Base-by-base conservation (phyloP, 2,113 vertebrate genomes). In the Colius striatus region DNA sequence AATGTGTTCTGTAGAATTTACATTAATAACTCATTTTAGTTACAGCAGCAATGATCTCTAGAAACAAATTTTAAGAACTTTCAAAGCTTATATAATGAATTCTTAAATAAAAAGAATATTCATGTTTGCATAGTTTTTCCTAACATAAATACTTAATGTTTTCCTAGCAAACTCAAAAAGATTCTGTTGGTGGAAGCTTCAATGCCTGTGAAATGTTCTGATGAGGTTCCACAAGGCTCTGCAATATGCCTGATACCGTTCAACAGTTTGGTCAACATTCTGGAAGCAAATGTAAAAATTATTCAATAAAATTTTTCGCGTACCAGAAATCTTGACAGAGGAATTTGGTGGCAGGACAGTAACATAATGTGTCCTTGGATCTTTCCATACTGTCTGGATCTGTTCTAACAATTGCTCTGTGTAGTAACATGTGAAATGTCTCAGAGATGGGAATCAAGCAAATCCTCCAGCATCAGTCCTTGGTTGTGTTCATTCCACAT, bases 41-140 rank as follows among this genome's bases (percentile, higher is more conserved):
- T 89, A 82, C 45, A 90, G 75, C 60, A 92, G 77, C 70, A 94
- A 96, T 73, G 16, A 91, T 84, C 93, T 93, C 36, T 86, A 36
- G 90, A 88, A 91, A 57, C n/a, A 89, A 67, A 76, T 60, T 6
- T 87, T 22, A 92, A 76, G 81, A 95, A 72, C 36, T 82, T 72
- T 86, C 81, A 87, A 95, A 94, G 71, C 71, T 80, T 77, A 50
- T 53, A 36, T 71, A 27, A 41, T 93, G 14, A 20, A 57, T 51
- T 58, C 16, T 54, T 58, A 77, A 85, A 62, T 41, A 4, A 61
- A 79, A 88, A 61, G 12, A 71, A 62, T 30, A 62, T 48, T 66
- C 5, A 26, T n/a, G 26, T 57, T 67, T 55, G 4, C 41, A 21
- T 47, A 87, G 2, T 43, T 75, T 80, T 77, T 55, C 9, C 34